Evolutionary conservation across 2,888 invertebrate genomes (phyloP).

Genomic region (Cryptocephalus primarius): DNA sequence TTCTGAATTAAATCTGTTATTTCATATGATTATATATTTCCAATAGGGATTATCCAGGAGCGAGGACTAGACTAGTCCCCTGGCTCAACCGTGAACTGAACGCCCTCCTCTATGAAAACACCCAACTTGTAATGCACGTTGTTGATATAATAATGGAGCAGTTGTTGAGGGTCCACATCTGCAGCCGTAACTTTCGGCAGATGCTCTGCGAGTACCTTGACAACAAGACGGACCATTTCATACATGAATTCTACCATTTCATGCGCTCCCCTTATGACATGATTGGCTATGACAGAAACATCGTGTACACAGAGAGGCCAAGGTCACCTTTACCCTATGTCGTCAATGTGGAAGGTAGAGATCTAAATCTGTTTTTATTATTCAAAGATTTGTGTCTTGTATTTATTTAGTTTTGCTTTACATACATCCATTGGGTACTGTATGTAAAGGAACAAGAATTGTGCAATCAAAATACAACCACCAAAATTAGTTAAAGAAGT

Average conservation of each 20-base stretch:
- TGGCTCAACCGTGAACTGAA: conserved; percentile 83
- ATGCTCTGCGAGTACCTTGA: conserved; percentile 59
- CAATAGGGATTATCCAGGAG: conserved; percentile 64
- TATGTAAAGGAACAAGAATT: too few species aligned
- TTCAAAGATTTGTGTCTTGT: background rate
- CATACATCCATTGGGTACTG: background rate
- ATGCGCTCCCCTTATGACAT: conserved; percentile 81
- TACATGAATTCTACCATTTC: conserved; percentile 80
- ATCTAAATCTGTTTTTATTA: too few species aligned
- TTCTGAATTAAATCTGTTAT: background rate
- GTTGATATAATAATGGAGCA: conserved; percentile 60
- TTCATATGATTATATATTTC: conserved; percentile 1
- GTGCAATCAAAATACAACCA: too few species aligned
- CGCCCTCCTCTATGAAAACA: conserved; percentile 57
- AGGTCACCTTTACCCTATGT: conserved; percentile 14
- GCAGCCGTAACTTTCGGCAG: conserved; percentile 58
- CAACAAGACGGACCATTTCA: conserved; percentile 69
- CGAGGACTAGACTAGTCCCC: conserved; percentile 70
- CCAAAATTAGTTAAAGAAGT: too few species aligned
- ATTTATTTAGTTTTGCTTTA: background rate
- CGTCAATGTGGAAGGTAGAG: background rate
- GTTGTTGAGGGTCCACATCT: conserved; percentile 55
- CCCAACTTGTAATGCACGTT: conserved; percentile 49
- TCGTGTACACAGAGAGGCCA: conserved; percentile 46
- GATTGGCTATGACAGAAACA: conserved; percentile 66